Evolutionary conservation across 2,113 vertebrate genomes (phyloP).

Genomic region (Zosterops borbonicus): DNA sequence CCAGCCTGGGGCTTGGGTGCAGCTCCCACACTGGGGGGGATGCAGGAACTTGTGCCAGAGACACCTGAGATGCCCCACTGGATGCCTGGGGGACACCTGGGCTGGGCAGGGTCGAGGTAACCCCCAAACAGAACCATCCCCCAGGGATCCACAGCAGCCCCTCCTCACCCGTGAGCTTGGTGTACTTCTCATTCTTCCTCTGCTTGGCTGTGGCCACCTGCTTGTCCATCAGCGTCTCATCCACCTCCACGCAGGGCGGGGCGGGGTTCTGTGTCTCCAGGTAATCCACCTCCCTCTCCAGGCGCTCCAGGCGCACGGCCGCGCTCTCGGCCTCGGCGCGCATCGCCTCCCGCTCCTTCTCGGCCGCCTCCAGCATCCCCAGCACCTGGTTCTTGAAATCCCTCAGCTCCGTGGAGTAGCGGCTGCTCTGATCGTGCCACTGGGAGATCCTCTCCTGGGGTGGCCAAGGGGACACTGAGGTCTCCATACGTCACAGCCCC

Average conservation of each 20-base stretch:
- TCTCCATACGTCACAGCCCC: background rate
- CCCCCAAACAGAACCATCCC: accelerated
- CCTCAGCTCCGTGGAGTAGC: constrained; percentile 84
- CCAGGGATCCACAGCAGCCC: background rate
- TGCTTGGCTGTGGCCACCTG: constrained; percentile 77
- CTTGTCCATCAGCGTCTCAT: constrained; percentile 85
- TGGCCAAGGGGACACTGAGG: background rate
- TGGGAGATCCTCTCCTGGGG: constrained; percentile 87
- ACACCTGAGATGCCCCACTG: background rate
- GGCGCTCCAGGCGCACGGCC: constrained; percentile 77
- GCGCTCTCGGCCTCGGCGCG: constrained; percentile 79
- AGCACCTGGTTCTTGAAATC: constrained; percentile 90
- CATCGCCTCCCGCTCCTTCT: constrained; percentile 79
- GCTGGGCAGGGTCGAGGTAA: accelerated
- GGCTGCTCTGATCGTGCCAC: constrained; percentile 89
- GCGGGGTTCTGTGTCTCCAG: constrained; percentile 86
- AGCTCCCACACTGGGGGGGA: background rate
- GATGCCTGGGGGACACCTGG: accelerated
- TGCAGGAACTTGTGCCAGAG: background rate
- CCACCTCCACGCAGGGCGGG: constrained; percentile 83
- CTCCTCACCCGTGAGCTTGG: constrained; percentile 88
- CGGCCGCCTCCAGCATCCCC: constrained; percentile 79
- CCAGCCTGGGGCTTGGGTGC: background rate
- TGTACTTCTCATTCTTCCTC: constrained; percentile 83
- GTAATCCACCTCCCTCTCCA: constrained; percentile 90